phyloP scores from a whole-genome alignment of 2,797 vertebrate genomes.

The Paedocypris micromegethes region DNA sequence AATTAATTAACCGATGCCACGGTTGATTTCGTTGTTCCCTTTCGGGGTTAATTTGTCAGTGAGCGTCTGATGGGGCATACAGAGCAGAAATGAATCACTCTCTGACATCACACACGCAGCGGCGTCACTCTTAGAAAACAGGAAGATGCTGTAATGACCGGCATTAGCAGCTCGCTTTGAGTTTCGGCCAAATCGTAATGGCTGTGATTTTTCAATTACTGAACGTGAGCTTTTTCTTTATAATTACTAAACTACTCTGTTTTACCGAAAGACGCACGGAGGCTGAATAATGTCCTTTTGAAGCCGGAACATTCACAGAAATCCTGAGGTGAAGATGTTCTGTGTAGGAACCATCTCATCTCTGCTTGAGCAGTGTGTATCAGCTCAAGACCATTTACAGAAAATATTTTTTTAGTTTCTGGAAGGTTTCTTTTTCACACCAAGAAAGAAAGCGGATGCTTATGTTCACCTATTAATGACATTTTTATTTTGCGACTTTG shows the following conservation, averaged over 20 bases:
- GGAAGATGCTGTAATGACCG: constrained; percentile 15
- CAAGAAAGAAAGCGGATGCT: too few species aligned
- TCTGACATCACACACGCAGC: constrained; percentile 26
- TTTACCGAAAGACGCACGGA: constrained; percentile 18
- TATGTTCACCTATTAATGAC: too few species aligned
- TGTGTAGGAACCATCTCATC: background rate
- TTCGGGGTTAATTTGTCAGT: constrained; percentile 84
- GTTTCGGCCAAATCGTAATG: constrained; percentile 16
- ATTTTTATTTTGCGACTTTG: too few species aligned
- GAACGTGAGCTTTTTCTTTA: constrained; percentile 16
- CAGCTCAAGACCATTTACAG: too few species aligned
- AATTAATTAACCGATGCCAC: constrained; percentile 87
- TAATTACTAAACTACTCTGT: constrained; percentile 29
- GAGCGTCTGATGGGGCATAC: constrained; percentile 61
- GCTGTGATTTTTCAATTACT: constrained; percentile 19
- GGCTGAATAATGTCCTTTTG: constrained; percentile 10
- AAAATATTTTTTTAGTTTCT: too few species aligned
- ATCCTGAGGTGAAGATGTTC: constrained; percentile 4
- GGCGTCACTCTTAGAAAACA: constrained; percentile 5
- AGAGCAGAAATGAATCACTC: constrained; percentile 42
- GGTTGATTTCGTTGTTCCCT: constrained; percentile 80
- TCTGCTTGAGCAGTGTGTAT: too few species aligned
- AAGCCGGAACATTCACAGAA: constrained; percentile 9
- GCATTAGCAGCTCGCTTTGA: constrained; percentile 22
- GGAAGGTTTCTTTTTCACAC: too few species aligned